phyloP scores from a whole-genome alignment of 2,113 vertebrate genomes.

The Puntigrus tetrazona region DNA sequence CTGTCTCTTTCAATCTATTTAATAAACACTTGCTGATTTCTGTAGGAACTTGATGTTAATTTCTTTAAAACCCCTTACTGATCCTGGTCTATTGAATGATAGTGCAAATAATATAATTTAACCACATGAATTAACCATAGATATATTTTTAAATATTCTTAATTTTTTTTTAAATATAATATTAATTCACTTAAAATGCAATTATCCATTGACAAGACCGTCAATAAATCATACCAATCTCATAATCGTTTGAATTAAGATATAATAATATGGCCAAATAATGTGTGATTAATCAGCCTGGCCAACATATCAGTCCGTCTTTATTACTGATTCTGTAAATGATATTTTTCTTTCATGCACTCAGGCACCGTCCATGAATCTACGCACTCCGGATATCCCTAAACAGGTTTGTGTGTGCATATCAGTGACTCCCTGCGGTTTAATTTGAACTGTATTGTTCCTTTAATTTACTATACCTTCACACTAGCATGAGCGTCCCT shows the following conservation, averaged over 20 bases:
- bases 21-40: background rate
- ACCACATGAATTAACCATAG: background rate
- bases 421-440: slow-evolving; percentile 46
- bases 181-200: background rate
- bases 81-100: background rate
- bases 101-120: background rate
- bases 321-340: too few relatives aligned
- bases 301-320: background rate
- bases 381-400: background rate
- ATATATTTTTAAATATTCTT: background rate
- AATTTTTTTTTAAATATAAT: background rate
- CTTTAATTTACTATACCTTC: slow-evolving; percentile 56
- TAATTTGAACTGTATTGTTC: slow-evolving; percentile 55
- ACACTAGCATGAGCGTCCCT: slow-evolving; percentile 50
- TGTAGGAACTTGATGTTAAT: background rate
- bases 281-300: background rate
- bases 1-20: background rate
- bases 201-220: background rate
- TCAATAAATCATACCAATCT: background rate
- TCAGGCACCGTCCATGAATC: background rate
- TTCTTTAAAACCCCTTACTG: background rate
- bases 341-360: background rate
- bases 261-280: background rate
- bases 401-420: slow-evolving; percentile 28
- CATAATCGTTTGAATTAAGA: background rate